Base-by-base conservation (phyloP, 1,140 invertebrate genomes). In the Drosophila yakuba region DNA sequence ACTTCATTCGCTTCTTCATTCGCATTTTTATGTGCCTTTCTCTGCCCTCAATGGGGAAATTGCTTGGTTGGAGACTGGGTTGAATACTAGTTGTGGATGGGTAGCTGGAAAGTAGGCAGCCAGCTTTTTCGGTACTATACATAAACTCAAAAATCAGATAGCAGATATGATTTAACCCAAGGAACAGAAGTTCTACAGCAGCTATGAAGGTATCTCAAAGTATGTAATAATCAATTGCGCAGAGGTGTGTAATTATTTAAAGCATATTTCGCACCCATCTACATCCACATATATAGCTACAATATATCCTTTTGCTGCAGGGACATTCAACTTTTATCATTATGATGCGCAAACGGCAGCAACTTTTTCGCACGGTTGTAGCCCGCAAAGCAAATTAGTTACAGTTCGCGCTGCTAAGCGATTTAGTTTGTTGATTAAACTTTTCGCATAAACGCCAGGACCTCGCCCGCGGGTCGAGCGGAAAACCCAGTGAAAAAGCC, bases 341-440 rank as follows among this genome's bases (percentile, higher is more conserved):
- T 89, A 88, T 88, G 84, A 88, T 74, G 84, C 84, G 84, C 84
- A 89, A 88, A 89, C 79, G 84, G 79, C 60, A 44, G 38, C 66
- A 86, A 88, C 63, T 85, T 88, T 89, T 89, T 62, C 58, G 32
- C 25, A 48, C 39, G 25, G 43, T 59, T 75, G 35, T 62, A 59
- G 66, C 28, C 52, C 67, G 57, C 73, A 61, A 61, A 74, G 64
- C 71, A 80, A 89, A 80, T 89, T 88, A 89, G 73, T 88, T 88
- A 74, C 75, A 83, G 76, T 83, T 83, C 61, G 54, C 73, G 64
- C 81, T 89, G 82, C 72, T 89, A 88, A 88, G 80, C 84, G 84
- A 84, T 89, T 89, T 88, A 89, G 80, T 89, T 88, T 79, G 76
- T 84, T 84, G 80, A 80, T 88, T 89, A 83, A 88, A 88, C 83